Percentiles rank a stretch among this genome's conserved stretches.
Evolutionary conservation across 1,140 invertebrate genomes (phyloP).

Genomic region (Scylla paramamosain): DNA sequence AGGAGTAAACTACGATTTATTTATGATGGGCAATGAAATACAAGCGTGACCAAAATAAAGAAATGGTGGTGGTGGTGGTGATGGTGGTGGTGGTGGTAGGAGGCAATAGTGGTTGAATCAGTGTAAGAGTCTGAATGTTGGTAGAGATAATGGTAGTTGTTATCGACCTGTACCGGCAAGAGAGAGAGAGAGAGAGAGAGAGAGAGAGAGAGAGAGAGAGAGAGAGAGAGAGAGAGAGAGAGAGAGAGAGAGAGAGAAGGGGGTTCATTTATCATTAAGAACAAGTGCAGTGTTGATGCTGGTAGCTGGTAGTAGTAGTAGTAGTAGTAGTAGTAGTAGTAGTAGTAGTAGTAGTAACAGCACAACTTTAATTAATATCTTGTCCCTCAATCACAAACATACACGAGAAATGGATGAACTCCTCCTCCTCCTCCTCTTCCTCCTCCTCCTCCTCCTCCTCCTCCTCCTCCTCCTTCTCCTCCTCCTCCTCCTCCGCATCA

Average conservation of each 20-base stretch:
- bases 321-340: no score
- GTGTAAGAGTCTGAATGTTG: background rate
- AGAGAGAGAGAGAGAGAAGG: background rate
- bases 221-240: background rate
- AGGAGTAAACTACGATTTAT: background rate
- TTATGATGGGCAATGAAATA: no score
- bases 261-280: background rate
- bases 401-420: background rate
- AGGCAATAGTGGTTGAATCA: background rate
- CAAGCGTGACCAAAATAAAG: no score
- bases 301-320: background rate
- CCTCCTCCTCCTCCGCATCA: no score
- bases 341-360: no score
- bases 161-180: background rate
- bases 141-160: background rate
- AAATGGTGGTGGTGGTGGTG: slow-evolving; percentile 8
- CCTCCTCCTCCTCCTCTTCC: no score
- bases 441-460: no score
- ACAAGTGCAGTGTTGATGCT: background rate
- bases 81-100: background rate
- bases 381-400: background rate
- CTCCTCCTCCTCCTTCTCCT: no score
- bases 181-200: no score
- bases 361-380: background rate
- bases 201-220: no score